Conservation (phyloP, 2,797 vertebrate species). For the Alcedo quadribrachys region DNA sequence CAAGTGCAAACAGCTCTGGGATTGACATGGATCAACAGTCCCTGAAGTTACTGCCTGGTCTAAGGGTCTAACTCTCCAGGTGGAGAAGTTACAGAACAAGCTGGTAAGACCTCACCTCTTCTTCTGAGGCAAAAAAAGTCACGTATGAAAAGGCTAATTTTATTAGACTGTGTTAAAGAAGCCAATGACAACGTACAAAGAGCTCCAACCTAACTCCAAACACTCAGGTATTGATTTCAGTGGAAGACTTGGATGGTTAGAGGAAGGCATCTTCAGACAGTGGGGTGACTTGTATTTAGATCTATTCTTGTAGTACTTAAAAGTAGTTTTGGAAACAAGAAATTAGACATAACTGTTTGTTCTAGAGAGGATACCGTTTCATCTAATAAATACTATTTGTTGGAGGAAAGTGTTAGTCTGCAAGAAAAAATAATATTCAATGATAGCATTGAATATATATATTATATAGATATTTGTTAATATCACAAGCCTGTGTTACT, state of each 20-base stretch:
- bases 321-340: neutral
- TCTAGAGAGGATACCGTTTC: neutral
- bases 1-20: neutral
- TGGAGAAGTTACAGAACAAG: neutral
- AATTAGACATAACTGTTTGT: neutral
- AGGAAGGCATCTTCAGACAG: neutral
- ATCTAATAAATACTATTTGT: neutral
- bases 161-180: neutral
- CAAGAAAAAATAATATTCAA: neutral
- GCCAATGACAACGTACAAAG: neutral
- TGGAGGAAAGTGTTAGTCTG: neutral
- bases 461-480: neutral
- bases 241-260: neutral
- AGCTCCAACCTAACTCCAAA: neutral
- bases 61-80: neutral
- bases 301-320: neutral
- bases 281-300: neutral
- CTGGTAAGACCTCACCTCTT: neutral
- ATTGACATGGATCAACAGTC: neutral
- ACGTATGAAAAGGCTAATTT: neutral
- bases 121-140: neutral
- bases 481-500: neutral
- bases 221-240: rapidly evolving
- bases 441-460: neutral
- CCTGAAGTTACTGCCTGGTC: neutral